Conservation (phyloP, 2,113 vertebrate genomes). For the Dipodomys ordii region DNA sequence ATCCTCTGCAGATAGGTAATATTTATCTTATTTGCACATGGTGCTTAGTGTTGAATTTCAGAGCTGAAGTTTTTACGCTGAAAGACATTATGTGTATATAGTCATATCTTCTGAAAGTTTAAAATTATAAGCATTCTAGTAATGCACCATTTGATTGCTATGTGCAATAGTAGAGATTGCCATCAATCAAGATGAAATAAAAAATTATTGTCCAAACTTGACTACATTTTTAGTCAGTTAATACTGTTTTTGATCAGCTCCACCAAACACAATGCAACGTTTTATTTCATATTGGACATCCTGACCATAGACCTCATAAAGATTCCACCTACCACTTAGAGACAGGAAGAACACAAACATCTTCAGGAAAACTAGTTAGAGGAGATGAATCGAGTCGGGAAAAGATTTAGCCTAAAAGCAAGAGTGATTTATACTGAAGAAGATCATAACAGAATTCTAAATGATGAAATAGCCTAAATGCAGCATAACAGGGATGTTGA, state of each 20-base stretch:
- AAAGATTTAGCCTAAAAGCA: neutral
- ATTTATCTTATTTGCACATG: neutral
- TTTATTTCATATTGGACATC: conserved; percentile 47
- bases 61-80: neutral
- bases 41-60: neutral
- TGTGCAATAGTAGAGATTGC: neutral
- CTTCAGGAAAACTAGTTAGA: neutral
- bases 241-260: conserved; percentile 57
- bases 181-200: neutral
- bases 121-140: neutral
- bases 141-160: neutral
- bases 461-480: rapidly evolving
- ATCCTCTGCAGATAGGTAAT: neutral
- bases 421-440: neutral
- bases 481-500: neutral
- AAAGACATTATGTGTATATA: neutral
- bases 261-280: conserved; percentile 24
- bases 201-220: conserved; percentile 32
- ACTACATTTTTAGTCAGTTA: conserved; percentile 53
- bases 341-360: no score
- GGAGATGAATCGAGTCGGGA: neutral
- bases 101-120: neutral
- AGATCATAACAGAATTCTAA: neutral
- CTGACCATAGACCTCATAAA: neutral
- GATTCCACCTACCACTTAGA: neutral